Conservation (phyloP, 2,888 invertebrate species). For the Rotaria magnacalcarata region DNA sequence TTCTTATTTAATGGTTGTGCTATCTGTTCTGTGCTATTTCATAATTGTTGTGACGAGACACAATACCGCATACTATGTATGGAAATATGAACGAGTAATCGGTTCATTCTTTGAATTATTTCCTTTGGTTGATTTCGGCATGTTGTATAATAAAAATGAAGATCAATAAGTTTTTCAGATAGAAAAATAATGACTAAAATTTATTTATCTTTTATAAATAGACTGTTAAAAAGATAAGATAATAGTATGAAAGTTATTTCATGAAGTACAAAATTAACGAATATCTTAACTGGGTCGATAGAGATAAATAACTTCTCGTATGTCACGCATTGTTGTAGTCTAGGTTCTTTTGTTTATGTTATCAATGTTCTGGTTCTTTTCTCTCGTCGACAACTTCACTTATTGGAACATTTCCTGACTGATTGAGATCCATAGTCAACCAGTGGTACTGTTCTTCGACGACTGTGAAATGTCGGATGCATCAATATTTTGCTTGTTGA, state of each 20-base stretch:
- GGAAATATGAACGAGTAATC: not conserved
- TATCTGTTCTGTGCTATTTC: too few relatives aligned
- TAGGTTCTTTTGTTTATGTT: not conserved
- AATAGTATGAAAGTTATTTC: not conserved
- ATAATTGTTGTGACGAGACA: not conserved
- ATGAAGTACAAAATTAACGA: not conserved
- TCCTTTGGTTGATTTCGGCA: not conserved
- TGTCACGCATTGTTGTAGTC: not conserved
- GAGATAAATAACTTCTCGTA: not conserved
- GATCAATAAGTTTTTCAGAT: not conserved
- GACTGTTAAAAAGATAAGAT: not conserved
- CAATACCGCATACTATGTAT: not conserved
- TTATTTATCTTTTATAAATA: not conserved
- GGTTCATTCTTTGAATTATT: not conserved
- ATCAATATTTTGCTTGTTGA: not conserved
- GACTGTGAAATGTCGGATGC: not conserved
- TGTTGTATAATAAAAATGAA: not conserved
- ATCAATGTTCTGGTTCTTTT: not conserved
- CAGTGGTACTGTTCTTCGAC: not conserved
- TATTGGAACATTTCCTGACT: not conserved
- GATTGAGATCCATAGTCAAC: not conserved
- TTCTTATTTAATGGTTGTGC: too few relatives aligned
- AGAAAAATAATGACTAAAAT: not conserved
- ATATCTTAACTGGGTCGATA: not conserved
- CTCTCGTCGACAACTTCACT: not conserved